phyloP scores from a whole-genome alignment of 2,113 vertebrate genomes.

The Sylvia atricapilla region DNA sequence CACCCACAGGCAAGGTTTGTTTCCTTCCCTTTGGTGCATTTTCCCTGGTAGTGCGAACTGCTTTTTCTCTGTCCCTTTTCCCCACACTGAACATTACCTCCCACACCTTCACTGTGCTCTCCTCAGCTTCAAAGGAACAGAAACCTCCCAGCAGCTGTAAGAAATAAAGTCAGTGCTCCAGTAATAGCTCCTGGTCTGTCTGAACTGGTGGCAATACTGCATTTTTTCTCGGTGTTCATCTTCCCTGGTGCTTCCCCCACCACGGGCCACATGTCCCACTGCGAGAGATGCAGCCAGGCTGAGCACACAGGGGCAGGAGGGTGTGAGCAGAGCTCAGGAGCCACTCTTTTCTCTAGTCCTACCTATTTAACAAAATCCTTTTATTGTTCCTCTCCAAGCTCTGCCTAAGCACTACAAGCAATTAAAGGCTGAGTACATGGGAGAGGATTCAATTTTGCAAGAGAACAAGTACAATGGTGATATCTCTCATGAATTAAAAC shows the following conservation, averaged over 20 bases:
- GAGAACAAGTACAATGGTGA: not conserved
- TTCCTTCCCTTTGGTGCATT: not conserved
- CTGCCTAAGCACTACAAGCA: not conserved
- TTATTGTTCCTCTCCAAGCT: not conserved
- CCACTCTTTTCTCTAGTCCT: not conserved
- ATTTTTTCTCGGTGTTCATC: not conserved
- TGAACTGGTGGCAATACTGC: not conserved
- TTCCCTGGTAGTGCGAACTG: not conserved
- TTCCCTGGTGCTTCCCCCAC: not conserved
- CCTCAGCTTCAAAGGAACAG: slow-evolving; percentile 19
- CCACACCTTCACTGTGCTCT: not conserved
- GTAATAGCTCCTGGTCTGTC: not conserved
- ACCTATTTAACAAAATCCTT: not conserved
- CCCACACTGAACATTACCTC: not conserved
- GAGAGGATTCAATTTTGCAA: not conserved
- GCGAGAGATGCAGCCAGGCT: not conserved
- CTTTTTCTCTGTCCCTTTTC: not conserved
- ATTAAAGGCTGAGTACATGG: not conserved
- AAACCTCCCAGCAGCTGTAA: not conserved
- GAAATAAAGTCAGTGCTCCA: not conserved
- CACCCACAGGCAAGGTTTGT: not conserved
- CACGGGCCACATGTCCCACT: not conserved
- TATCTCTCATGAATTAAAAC: not conserved
- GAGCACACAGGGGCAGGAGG: not conserved
- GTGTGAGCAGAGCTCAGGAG: not conserved